Conservation (phyloP, 2,888 invertebrate species). For the Horisme vitalbata region DNA sequence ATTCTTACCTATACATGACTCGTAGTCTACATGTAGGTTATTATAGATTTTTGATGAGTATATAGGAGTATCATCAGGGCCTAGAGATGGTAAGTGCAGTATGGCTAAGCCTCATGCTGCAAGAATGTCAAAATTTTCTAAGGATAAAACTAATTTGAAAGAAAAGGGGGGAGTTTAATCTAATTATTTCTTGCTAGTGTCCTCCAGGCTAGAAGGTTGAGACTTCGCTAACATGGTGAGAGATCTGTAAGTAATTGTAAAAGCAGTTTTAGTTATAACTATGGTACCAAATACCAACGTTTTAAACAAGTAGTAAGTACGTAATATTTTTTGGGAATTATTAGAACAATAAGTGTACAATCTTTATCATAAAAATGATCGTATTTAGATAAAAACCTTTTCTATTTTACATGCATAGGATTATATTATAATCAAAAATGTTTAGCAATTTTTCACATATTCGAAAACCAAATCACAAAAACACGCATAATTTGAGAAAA, state of each 20-base stretch:
- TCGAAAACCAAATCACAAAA: constrained; percentile 15
- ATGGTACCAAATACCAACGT: not conserved
- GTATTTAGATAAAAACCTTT: too few relatives aligned
- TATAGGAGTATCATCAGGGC: constrained; percentile 10
- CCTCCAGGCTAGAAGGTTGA: constrained; percentile 67
- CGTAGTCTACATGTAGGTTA: not conserved
- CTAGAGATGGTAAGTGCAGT: constrained; percentile 20
- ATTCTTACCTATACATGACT: constrained; percentile 38
- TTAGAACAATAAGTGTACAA: too few relatives aligned
- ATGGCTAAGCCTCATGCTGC: constrained; percentile 38
- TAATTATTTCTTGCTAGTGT: constrained; percentile 59
- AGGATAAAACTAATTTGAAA: constrained; percentile 27
- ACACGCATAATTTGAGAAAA: constrained; percentile 22
- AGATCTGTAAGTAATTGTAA: too few relatives aligned
- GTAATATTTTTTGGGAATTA: not conserved
- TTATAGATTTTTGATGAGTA: not conserved
- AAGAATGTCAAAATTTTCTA: constrained; percentile 28
- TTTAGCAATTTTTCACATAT: constrained; percentile 22
- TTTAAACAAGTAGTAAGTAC: not conserved
- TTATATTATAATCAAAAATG: not conserved
- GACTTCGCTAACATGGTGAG: constrained; percentile 73
- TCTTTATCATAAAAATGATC: too few relatives aligned
- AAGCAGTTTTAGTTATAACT: not conserved
- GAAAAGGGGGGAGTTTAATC: constrained; percentile 31
- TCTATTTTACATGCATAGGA: too few relatives aligned